These are phyloP conservation scores for Calephelis nemesis DNA, from an alignment of 1,140 invertebrate species.

Conservation along the genomic window DNA sequence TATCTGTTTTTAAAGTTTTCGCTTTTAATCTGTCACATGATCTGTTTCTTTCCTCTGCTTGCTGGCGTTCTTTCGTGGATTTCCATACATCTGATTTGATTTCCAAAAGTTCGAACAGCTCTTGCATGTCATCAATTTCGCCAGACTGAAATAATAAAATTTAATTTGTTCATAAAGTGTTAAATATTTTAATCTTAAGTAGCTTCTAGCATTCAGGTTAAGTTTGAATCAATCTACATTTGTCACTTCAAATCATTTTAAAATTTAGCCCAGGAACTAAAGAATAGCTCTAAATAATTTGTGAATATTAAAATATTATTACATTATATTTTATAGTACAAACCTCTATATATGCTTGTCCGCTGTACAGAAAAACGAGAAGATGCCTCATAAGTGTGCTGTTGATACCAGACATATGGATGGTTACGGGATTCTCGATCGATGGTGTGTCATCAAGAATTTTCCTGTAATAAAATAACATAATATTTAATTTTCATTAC, in stretches of 20 bases:
- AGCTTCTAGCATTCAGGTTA: no score
- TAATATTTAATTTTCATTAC: constrained; percentile 14
- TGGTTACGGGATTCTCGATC: constrained; percentile 85
- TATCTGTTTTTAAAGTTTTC: constrained; percentile 81
- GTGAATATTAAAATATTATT: no score
- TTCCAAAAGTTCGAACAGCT: constrained; percentile 89
- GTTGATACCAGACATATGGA: constrained; percentile 90
- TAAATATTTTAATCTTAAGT: no score
- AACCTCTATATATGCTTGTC: constrained; percentile 90
- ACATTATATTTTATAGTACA: constrained; percentile 32
- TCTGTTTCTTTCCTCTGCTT: constrained; percentile 74
- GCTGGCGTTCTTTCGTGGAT: constrained; percentile 79
- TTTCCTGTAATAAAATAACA: constrained; percentile 69
- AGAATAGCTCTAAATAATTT: no score
- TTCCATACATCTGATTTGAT: constrained; percentile 89
- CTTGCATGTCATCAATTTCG: constrained; percentile 89
- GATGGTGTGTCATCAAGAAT: constrained; percentile 86
- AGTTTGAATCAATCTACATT: no score
- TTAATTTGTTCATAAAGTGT: constrained; percentile 1
- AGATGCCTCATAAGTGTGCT: constrained; percentile 87
- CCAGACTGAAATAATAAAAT: constrained; percentile 82
- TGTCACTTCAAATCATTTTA: no score
- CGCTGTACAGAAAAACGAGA: constrained; percentile 90
- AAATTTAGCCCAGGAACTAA: not conserved
- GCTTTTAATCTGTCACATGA: constrained; percentile 79